Evolutionary conservation across 2,113 vertebrate species (phyloP), one percentile per base, ranked within the genome.

Genomic region (Callocephalon fimbriatum): DNA sequence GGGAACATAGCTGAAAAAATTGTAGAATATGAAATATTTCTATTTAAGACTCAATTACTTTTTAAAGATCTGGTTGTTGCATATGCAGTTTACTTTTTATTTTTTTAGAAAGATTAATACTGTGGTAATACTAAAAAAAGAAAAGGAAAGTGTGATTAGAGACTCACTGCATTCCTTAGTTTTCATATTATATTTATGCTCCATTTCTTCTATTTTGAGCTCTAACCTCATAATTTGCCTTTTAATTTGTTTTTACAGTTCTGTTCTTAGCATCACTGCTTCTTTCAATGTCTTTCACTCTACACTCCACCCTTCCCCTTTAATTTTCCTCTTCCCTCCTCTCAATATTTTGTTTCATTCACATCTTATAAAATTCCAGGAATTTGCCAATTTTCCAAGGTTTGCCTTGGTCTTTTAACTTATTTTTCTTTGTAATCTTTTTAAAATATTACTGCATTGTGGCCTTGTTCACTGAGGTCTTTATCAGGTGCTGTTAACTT

Each of bases 231-330:
- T 29, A 70, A 71, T 78, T 63, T 71, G 1, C 15, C 11, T 54
- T 88, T 76, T 19, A 42, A 65, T 10, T 16, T 50, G 56, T 32
- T n/a, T 58, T 59, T 4, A 8, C 53, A 19, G 9, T 77, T 80
- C 32, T 72, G 2, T 7, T 78, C 65, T 86, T 72, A 76, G 17
- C 15, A 51, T 68, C 29, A 10, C 26, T 88, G 5, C 9, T 82
- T 56, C 7, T 81, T 90, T 51, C 23, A 48, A 1, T 26, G 11
- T 48, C 11, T 79, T 12, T 16, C 14, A 2, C 1, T 5, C 18
- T 2, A 25, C 7, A 11, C 6, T 4, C 6, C 1, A 19, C 8
- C 2, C 8, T n/a, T 35, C 21, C 4, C 15, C 11, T 62, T 62
- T 20, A 58, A 35, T 62, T 88, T 90, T 80, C 54, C 15, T 80